Evolutionary conservation across 2,113 vertebrate species (phyloP), one percentile per base, ranked within the genome.

Genomic region (Chionodraco myersi): DNA sequence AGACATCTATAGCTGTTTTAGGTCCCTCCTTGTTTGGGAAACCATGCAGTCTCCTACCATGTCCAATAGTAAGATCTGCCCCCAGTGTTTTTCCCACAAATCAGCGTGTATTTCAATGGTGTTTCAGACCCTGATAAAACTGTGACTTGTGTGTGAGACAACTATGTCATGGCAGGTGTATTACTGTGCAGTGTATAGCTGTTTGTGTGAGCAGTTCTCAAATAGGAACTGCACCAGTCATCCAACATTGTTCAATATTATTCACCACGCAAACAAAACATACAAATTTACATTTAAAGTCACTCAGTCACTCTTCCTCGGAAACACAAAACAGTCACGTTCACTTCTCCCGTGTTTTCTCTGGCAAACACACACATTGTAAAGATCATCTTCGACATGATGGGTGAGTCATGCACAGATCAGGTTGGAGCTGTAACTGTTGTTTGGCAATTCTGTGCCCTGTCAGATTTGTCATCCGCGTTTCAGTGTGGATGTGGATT

Each of bases 351-450:
- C 51, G 62, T 45, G 34, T 5, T 34, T 30, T 49, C 47, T 75
- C 15, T 64, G 12, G 48, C 14, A 62, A 30, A 72, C 2, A 44
- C 13, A 21, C 9, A 34, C 15, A 61, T 47, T 53, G 18, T 16
- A 56, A 52, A 34, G 23, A 58, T 48, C 57, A 13, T 64, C 59
- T 26, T 16, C 60, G 61, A 34, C 59, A 58, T 52, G 49, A 69
- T 30, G 53, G 9, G 11, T 34, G 52, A 64, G 44, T 58, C 48
- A 54, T 54, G 52, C 57, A 72, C 62, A 59, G 67, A 80, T 72
- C 47, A 71, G 73, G 62, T 77, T 69, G 80, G 76, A 83, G 54
- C 56, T 56, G 47, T 70, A 6, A 12, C 65, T 64, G 60, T 36
- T 51, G 59, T 74, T 79, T 68, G 12, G 57, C 30, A 34, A 57